A percentile compares a stretch with the other conserved stretches of the same genome.
Evolutionary conservation across 2,888 invertebrate species (phyloP).

Genomic region (Zhuqinia jingwanae): DNA sequence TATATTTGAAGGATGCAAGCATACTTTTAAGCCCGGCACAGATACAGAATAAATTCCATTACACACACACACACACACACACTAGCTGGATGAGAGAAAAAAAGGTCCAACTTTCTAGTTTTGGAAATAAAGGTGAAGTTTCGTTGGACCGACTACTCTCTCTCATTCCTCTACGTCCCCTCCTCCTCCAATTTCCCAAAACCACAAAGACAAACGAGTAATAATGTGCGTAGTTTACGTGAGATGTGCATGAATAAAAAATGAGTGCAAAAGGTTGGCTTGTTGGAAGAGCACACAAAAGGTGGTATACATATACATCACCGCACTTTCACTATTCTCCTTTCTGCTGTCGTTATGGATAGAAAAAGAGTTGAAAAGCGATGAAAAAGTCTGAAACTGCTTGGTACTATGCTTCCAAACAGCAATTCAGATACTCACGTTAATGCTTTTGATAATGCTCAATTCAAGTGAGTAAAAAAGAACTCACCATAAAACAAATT

Average conservation of each 20-base stretch:
- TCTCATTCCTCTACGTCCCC: constrained; percentile 10
- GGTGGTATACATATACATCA: neutral
- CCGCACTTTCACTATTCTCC: neutral
- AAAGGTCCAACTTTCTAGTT: constrained; percentile 36
- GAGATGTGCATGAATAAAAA: constrained; percentile 36
- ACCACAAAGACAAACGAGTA: constrained; percentile 36
- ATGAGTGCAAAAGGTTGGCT: neutral
- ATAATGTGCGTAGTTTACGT: constrained; percentile 28
- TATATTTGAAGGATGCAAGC: constrained; percentile 51
- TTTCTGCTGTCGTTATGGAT: neutral
- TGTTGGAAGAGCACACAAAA: neutral
- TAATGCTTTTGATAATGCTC: neutral
- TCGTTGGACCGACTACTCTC: constrained; percentile 27
- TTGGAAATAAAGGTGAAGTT: constrained; percentile 61
- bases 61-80: neutral
- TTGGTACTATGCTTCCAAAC: neutral
- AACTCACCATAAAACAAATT: neutral
- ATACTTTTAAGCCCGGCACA: too few species aligned
- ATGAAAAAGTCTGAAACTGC: constrained; percentile 9
- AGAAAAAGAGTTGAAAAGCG: constrained; percentile 13
- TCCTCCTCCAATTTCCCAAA: neutral
- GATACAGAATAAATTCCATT: constrained; percentile 42
- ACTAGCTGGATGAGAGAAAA: neutral
- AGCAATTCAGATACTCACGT: neutral
- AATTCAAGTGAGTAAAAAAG: neutral